Base-by-base conservation (phyloP, 2,113 vertebrate genomes). In the Gallinago jamesoni region DNA sequence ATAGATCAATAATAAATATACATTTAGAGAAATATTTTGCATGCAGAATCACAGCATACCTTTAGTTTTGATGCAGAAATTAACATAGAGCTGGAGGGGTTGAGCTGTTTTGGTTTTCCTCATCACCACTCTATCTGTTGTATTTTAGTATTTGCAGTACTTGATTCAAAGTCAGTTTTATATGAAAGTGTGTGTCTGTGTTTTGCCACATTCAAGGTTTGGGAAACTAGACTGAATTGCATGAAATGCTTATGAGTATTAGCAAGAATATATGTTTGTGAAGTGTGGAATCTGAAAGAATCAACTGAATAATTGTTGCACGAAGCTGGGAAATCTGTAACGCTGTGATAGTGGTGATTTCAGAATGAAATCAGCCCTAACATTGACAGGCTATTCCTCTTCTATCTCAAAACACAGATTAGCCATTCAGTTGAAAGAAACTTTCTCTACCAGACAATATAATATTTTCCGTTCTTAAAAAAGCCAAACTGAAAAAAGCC, bases 41-140 rank as follows among this genome's bases (percentile, higher is more conserved):
- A 50, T 62, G 23, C 31, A 48, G 7, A 94, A 62, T 68, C 33
- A 52, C 17, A 72, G 19, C 37, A 52, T 52, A 43, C 6, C 22
- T 82, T 81, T 52, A 64, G n/a, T 97, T 94, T 94, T 95, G 59
- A 87, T 70, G 74, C 74, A 96, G 64, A 94, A 89, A 63, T 76
- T 73, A 97, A 69, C 62, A 60, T 16, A 92, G 31, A 25, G 12
- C 41, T 74, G 96, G 19, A 4, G 9, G 12, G 41, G 88, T 94
- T 94, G 37, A 18, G 88, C 83, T 92, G 53, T 74, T 93, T 57
- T 43, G 16, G 1, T 50, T 90, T 82, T 64, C 18, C 24, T 30
- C 47, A 92, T 84, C 43, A 84, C 37, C 47, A 89, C n/a, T 87
- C 33, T 21, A 11, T 74, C 82, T 80, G 6, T 50, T 81, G 17